These are phyloP conservation scores for Onychostruthus taczanowskii DNA, from an alignment of 2,113 vertebrate species.

Conservation along the genomic window DNA sequence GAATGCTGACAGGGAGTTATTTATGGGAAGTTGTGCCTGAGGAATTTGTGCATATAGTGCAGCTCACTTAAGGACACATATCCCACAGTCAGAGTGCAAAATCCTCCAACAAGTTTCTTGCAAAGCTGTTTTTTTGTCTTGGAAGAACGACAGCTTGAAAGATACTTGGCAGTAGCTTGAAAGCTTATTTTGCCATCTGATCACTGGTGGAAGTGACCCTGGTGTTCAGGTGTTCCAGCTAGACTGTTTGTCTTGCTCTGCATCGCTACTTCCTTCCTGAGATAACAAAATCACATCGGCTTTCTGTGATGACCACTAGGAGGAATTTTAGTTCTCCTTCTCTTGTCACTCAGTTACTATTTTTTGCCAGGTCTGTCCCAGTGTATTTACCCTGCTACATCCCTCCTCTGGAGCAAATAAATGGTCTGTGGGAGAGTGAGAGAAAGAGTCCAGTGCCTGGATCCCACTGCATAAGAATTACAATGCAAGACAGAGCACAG, in stretches of 20 bases:
- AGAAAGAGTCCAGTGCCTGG: background rate
- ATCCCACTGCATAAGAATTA: accelerated
- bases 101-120: background rate
- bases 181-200: background rate
- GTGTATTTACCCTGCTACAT: background rate
- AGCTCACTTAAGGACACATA: background rate
- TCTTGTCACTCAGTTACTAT: background rate
- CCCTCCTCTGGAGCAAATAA: background rate
- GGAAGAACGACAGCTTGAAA: background rate
- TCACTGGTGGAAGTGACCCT: background rate
- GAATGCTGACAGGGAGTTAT: background rate
- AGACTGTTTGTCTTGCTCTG: background rate
- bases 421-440: accelerated
- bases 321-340: conserved; percentile 10
- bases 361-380: background rate
- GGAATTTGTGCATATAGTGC: background rate
- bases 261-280: conserved; percentile 32
- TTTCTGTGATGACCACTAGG: background rate
- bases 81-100: background rate
- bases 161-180: background rate
- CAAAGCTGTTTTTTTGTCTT: background rate
- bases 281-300: background rate
- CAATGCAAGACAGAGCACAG: background rate
- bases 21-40: background rate
- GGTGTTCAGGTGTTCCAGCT: conserved; percentile 21